These are phyloP conservation scores for Mormyrops boulengeri DNA, from an alignment of 2,797 vertebrate genomes.

Conservation along the genomic window DNA sequence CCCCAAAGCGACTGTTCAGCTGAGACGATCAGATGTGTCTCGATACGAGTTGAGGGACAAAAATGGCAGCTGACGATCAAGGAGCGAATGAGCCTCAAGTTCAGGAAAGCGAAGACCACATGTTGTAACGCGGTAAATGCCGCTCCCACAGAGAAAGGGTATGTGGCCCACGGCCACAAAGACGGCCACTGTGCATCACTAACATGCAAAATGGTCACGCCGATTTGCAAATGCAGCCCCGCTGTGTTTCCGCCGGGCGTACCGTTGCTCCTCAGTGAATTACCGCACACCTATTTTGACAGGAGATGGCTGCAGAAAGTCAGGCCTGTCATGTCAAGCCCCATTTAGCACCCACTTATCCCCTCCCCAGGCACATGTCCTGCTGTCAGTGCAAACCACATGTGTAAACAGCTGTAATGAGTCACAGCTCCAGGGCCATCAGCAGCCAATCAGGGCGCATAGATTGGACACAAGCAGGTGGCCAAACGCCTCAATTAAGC, in stretches of 20 bases:
- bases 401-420: background rate
- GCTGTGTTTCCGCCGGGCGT: background rate
- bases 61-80: background rate
- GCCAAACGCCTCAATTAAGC: background rate
- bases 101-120: background rate
- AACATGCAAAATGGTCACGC: background rate
- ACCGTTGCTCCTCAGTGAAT: background rate
- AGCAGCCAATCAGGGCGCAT: background rate
- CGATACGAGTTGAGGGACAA: background rate
- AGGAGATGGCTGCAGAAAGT: background rate
- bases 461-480: background rate
- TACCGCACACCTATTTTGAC: background rate
- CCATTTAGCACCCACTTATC: background rate
- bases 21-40: background rate
- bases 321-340: background rate
- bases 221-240: background rate
- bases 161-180: background rate
- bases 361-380: background rate
- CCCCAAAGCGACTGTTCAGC: background rate
- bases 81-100: background rate
- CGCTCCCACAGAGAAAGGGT: background rate
- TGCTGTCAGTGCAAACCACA: slow-evolving; percentile 1
- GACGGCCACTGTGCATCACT: background rate
- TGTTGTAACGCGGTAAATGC: background rate
- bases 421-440: background rate